Conservation (phyloP, 2,888 invertebrate genomes). For the Dyspetes luteomarginatus region DNA sequence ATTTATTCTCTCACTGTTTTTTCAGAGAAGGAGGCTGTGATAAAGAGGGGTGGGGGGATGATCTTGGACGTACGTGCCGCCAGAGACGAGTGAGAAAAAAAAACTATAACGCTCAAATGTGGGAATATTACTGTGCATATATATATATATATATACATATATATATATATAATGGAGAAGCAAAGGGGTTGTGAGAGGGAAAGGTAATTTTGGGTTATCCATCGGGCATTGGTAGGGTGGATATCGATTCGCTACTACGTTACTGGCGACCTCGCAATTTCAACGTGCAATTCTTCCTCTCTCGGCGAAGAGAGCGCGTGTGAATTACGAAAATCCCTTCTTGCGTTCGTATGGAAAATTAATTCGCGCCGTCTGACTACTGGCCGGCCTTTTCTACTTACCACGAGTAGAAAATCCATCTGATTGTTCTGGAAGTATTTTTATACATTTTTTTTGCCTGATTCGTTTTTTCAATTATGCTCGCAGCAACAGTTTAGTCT, state of each 20-base stretch:
- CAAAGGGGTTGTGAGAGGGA: conserved; percentile 14
- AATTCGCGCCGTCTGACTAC: conserved; percentile 11
- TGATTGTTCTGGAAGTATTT: neutral
- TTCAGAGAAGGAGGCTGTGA: conserved; percentile 17
- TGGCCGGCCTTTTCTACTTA: conserved; percentile 30
- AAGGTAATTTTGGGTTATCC: conserved; percentile 39
- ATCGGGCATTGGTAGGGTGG: conserved; percentile 27
- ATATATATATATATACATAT: too few species aligned
- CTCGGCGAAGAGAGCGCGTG: neutral
- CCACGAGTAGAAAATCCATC: neutral
- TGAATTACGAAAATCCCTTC: neutral
- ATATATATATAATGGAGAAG: neutral
- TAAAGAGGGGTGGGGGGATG: neutral
- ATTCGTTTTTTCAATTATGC: too few species aligned
- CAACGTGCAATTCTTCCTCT: conserved; percentile 18
- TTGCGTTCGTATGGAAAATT: neutral
- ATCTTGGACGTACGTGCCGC: conserved; percentile 41
- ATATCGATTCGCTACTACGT: conserved; percentile 50
- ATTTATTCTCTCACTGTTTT: conserved; percentile 34
- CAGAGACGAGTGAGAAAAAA: conserved; percentile 31
- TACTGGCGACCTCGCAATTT: conserved; percentile 38
- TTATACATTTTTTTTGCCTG: neutral
- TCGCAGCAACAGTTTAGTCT: too few species aligned
- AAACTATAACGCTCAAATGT: conserved; percentile 36
- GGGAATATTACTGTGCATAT: neutral